Evolutionary conservation across 2,888 invertebrate species (phyloP), one percentile per base, ranked within the genome.

Genomic region (Cantharis nigra): DNA sequence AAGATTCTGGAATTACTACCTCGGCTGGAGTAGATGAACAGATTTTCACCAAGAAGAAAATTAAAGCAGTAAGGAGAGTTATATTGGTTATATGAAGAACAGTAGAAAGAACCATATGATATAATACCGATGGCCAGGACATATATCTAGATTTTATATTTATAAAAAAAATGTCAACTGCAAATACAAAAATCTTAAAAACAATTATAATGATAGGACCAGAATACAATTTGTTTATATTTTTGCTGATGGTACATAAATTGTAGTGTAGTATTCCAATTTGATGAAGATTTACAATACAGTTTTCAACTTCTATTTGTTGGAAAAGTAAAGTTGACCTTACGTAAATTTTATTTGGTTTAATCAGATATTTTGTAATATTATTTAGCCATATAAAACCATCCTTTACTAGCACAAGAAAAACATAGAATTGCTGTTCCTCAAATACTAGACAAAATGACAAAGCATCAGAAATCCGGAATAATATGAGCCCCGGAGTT

Each of bases 1-100:
- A 62, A 63, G 33, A 13, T 13, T 13, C 14, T 9, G 13, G 7
- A 5, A 63, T 18, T 14, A 16, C 71, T 70, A 77, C 77, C 67
- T 77, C 70, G 16, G 67, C 70, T 11, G 73, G 16, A 30, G 77
- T 77, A 26, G 62, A 74, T 4, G 77, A 73, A 49, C 77, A 77
- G 16, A 74, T 63, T 3, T 11, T 23, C 11, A 63, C 30, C 20
- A 74, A 63, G 13, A 71, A 14, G 2, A 67, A n/a, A 4, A 49
- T n/a, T 49, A 49, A 7, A n/a, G 7, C 4, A 49, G 0, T 49
- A 0, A n/a, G 0, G 5, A n/a, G 11, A 7, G n/a, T n/a, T n/a
- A n/a, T n/a, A n/a, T n/a, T n/a, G n/a, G 1, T n/a, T 49, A 49
- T 5, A 0, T 3, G 0, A n/a, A n/a, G n/a, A 1, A 2, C n/a